Percentiles rank a stretch among this genome's conserved stretches.
Conservation (phyloP, 1,140 invertebrate species). For the Drosophila parabipectinata region DNA sequence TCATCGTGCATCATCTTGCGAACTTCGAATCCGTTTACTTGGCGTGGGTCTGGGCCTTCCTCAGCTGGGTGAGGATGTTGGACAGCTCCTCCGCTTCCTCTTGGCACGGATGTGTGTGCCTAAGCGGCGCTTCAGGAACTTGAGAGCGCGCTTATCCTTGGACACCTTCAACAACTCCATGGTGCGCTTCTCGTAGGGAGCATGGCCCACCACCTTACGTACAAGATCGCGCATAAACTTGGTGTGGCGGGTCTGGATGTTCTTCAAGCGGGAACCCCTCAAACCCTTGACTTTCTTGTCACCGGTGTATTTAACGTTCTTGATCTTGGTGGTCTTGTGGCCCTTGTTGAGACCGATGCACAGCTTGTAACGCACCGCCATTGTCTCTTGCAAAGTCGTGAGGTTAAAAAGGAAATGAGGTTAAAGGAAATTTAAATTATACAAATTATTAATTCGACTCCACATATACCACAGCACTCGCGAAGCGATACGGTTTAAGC, state of each 20-base stretch:
- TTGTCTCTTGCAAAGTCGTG: too few relatives aligned
- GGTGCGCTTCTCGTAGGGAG: constrained; percentile 98
- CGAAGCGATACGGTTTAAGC: too few relatives aligned
- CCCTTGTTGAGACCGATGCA: constrained; percentile 97
- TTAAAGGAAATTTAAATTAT: too few relatives aligned
- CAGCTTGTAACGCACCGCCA: constrained; percentile 89
- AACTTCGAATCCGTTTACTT: constrained; percentile 82
- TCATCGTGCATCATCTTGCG: constrained; percentile 1
- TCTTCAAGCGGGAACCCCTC: constrained; percentile 94
- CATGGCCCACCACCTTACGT: constrained; percentile 98
- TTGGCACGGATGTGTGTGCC: constrained; percentile 98
- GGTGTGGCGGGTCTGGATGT: constrained; percentile 95
- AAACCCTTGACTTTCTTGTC: constrained; percentile 89
- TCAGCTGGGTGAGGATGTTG: constrained; percentile 96
- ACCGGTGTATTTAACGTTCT: constrained; percentile 88
- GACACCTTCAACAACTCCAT: constrained; percentile 99
- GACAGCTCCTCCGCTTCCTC: constrained; percentile 99
- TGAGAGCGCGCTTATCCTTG: constrained; percentile 99
- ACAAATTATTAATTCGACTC: too few relatives aligned
- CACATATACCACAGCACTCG: too few relatives aligned
- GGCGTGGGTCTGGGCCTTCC: constrained; percentile 92
- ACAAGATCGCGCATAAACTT: constrained; percentile 98
- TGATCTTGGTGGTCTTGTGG: constrained; percentile 97
- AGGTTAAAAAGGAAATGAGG: too few relatives aligned
- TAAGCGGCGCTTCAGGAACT: constrained; percentile 98